Conservation (phyloP, 2,888 invertebrate genomes). For the Aromia moschata region DNA sequence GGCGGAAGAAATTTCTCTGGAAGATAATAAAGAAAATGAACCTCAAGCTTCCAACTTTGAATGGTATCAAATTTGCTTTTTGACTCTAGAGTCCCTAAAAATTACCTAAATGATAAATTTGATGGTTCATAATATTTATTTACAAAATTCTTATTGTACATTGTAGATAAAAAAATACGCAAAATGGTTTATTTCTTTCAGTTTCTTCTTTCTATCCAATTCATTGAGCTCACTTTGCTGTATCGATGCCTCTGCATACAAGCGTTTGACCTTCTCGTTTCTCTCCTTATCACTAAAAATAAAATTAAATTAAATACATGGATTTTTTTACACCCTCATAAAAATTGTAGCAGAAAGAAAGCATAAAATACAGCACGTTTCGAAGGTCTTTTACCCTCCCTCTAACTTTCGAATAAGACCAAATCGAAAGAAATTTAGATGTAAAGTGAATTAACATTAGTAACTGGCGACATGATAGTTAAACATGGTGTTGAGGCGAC, state of each 20-base stretch:
- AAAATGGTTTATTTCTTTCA: conserved; percentile 32
- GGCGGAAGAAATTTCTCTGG: background rate
- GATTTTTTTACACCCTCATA: too few relatives aligned
- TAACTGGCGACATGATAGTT: too few relatives aligned
- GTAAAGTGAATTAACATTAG: too few relatives aligned
- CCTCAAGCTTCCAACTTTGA: conserved; percentile 28
- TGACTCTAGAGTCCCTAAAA: conserved; percentile 44
- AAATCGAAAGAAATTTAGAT: too few relatives aligned
- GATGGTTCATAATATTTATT: conserved; percentile 17
- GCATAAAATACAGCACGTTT: too few relatives aligned
- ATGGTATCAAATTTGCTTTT: conserved; percentile 49
- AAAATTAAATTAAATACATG: conserved; percentile 5
- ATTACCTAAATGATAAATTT: conserved; percentile 38
- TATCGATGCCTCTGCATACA: conserved; percentile 80
- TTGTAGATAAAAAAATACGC: conserved; percentile 6
- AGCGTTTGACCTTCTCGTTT: conserved; percentile 83
- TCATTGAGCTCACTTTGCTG: conserved; percentile 88
- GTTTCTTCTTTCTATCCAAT: conserved; percentile 69
- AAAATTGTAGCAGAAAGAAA: too few relatives aligned
- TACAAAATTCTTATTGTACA: conserved; percentile 18
- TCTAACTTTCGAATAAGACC: too few relatives aligned
- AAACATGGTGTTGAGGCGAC: too few relatives aligned
- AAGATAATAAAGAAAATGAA: conserved; percentile 19
- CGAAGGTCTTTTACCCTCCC: too few relatives aligned
- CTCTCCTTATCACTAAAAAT: conserved; percentile 77